A percentile compares a stretch with the other conserved stretches of the same genome.
These are phyloP conservation scores for Deilephila porcellus DNA, from an alignment of 2,888 invertebrate species.

Conservation along the genomic window DNA sequence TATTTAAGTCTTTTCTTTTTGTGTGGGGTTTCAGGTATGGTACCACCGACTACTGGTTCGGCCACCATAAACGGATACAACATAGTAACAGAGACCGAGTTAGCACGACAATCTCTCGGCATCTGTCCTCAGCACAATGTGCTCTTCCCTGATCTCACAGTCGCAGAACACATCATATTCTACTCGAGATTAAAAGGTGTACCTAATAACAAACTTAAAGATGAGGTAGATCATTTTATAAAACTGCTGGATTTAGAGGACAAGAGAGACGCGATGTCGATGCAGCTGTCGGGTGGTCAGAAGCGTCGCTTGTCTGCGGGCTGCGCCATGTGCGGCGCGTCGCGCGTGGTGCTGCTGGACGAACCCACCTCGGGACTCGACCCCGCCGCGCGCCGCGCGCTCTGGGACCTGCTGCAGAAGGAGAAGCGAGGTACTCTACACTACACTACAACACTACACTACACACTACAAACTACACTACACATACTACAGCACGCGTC, in stretches of 20 bases:
- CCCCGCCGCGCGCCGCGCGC: slow-evolving; percentile 93
- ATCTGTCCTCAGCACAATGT: slow-evolving; percentile 95
- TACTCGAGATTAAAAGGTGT: slow-evolving; percentile 91
- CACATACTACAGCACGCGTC: background rate
- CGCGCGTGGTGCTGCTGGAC: slow-evolving; percentile 89
- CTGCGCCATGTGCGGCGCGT: slow-evolving; percentile 94
- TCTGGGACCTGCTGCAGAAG: slow-evolving; percentile 93
- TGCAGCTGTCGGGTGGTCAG: slow-evolving; percentile 95
- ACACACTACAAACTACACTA: background rate
- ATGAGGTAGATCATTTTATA: slow-evolving; percentile 88
- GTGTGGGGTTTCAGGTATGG: slow-evolving; percentile 81
- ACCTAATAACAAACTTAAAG: slow-evolving; percentile 73
- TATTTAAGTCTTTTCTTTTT: background rate
- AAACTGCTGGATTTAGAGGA: slow-evolving; percentile 87
- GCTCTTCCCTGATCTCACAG: slow-evolving; percentile 92
- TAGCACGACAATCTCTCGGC: slow-evolving; percentile 90
- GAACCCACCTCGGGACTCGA: slow-evolving; percentile 97
- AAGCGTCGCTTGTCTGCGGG: slow-evolving; percentile 95
- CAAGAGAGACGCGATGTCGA: slow-evolving; percentile 86
- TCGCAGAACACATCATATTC: slow-evolving; percentile 93
- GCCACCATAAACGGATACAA: slow-evolving; percentile 90
- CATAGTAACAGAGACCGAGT: slow-evolving; percentile 87
- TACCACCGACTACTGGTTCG: slow-evolving; percentile 89
- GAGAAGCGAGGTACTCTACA: slow-evolving; percentile 84
- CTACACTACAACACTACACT: background rate